Base-by-base conservation (phyloP, 1,140 invertebrate species). In the Goniozus legneri region DNA sequence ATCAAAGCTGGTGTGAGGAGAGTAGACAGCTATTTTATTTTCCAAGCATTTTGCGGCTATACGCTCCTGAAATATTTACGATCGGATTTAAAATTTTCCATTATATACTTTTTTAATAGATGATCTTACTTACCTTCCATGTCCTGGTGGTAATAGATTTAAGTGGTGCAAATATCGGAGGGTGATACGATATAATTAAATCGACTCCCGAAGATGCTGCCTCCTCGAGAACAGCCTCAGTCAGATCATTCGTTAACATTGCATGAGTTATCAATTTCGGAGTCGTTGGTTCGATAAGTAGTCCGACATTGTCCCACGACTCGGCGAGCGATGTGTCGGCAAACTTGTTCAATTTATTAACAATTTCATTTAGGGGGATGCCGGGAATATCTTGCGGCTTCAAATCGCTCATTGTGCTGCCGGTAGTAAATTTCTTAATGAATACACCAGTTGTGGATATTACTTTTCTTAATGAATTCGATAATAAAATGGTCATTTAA, bases 231-330 rank as follows among this genome's bases (percentile, higher is more conserved):
- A 98, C 94, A 49, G 81, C 80, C 69, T 92, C 87, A 0, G 93
- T 97, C 33, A 98, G 77, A 74, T 98, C 95, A 76, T 96, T 98
- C 4, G 95, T 97, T n/a, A 98, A 66, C 21, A 97, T 64, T 45
- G 97, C 84, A 30, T 79, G 84, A 8, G 69, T 74, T 7, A 92
- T 74, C 4, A 69, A 68, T 75, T 77, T 81, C 22, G 79, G 65
- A 54, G 72, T 76, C 14, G 80, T 80, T 10, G 92, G 91, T 65
- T 96, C 88, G 8, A 97, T 79, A 8, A 98, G 75, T 4, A 98
- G 71, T 6, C 95, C 95, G 19, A 96, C 94, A 77, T 98, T 98
- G 69, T 98, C 96, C 95, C 95, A 98, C 20, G 77, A 80, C 56
- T 86, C 92, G 1, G 94, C 89, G 8, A 92, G 76, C 3, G 72